Percentiles rank a stretch among this genome's conserved stretches.
Conservation (phyloP, 1,140 invertebrate species). For the Ganaspis sp. region DNA sequence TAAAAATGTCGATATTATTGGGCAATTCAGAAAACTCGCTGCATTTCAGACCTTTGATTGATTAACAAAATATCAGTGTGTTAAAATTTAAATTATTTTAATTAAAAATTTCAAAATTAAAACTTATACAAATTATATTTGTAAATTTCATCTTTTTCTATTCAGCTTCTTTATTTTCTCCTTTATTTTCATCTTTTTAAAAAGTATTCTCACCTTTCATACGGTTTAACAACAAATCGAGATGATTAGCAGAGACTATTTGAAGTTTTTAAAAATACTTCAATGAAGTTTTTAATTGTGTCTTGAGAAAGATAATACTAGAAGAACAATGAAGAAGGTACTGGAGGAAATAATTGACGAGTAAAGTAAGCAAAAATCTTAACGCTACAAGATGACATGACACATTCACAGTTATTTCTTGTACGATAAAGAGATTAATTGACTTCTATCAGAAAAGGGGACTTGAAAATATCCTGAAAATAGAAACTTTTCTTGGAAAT, state of each 20-base stretch:
- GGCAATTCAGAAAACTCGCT: no score
- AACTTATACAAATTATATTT: no score
- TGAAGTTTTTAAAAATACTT: neutral
- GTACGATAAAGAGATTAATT: constrained; percentile 4
- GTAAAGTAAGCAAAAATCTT: neutral
- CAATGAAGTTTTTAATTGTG: constrained; percentile 17
- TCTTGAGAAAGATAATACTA: constrained; percentile 24
- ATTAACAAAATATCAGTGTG: no score
- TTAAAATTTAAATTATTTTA: neutral
- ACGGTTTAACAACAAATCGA: neutral
- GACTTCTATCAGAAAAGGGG: neutral
- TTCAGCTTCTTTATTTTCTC: no score
- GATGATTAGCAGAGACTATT: neutral
- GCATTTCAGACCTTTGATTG: no score
- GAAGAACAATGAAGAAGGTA: neutral
- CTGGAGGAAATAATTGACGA: constrained; percentile 18
- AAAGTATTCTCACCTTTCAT: neutral
- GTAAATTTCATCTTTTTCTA: no score
- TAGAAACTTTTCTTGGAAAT: neutral
- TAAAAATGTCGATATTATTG: no score
- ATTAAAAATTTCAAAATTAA: neutral
- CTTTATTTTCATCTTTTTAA: no score
- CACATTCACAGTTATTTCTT: constrained; percentile 18
- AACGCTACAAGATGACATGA: constrained; percentile 13
- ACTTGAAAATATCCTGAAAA: neutral